A percentile compares a stretch with the other conserved stretches of the same genome.
Evolutionary conservation across 2,797 vertebrate genomes (phyloP).

Genomic region (Lepidocolaptes lacrymiger): DNA sequence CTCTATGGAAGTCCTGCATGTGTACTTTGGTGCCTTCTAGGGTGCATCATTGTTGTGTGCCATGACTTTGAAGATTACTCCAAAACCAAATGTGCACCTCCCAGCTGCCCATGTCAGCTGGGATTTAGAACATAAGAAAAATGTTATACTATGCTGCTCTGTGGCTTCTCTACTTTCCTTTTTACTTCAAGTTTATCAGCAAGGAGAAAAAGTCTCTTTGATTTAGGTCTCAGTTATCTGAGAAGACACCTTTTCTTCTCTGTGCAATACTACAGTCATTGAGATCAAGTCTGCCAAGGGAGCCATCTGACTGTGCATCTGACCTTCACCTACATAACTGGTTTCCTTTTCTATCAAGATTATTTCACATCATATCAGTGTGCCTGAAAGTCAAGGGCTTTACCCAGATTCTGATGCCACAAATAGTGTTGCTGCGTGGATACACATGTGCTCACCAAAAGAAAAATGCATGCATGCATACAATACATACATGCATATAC

Average conservation of each 20-base stretch:
- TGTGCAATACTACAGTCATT: not conserved
- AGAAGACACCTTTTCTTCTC: not conserved
- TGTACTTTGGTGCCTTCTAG: not conserved
- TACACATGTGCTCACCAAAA: accelerated
- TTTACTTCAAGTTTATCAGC: not conserved
- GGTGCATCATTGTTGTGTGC: not conserved
- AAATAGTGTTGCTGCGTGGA: not conserved
- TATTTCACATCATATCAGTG: not conserved
- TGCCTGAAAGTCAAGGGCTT: not conserved
- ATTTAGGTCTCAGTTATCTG: not conserved
- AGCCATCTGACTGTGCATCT: not conserved
- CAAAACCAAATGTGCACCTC: accelerated
- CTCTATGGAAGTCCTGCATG: not conserved
- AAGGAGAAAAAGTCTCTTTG: not conserved
- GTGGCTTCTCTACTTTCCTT: not conserved
- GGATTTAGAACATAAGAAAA: not conserved
- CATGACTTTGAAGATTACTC: not conserved
- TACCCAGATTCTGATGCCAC: not conserved
- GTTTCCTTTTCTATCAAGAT: not conserved
- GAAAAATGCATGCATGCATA: not conserved
- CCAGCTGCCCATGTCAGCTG: not conserved
- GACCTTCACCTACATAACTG: not conserved
- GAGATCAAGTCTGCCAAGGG: not conserved
- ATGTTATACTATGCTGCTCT: not conserved
- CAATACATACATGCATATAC: no score